A percentile compares a stretch with the other conserved stretches of the same genome.
Evolutionary conservation across 2,797 vertebrate species (phyloP).

Genomic region (Pelobates cultripes): DNA sequence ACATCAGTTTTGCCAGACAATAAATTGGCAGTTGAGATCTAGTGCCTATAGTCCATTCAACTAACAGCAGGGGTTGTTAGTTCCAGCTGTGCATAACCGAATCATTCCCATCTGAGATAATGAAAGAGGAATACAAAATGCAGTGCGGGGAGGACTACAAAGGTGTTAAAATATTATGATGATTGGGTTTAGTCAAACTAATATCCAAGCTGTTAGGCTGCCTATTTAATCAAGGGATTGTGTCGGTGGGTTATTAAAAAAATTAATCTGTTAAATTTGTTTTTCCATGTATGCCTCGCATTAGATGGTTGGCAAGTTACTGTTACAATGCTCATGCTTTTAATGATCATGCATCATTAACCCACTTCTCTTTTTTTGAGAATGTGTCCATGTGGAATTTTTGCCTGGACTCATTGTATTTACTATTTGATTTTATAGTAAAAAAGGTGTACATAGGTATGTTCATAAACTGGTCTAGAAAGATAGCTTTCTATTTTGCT

Average conservation of each 20-base stretch:
- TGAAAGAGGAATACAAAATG: slow-evolving; percentile 66
- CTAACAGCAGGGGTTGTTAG: slow-evolving; percentile 66
- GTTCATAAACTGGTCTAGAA: no score
- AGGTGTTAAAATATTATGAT: slow-evolving; percentile 63
- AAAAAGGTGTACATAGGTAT: no score
- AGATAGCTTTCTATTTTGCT: no score
- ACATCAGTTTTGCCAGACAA: slow-evolving; percentile 55
- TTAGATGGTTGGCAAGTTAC: slow-evolving; percentile 37
- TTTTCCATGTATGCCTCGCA: slow-evolving; percentile 22
- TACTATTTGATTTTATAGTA: no score
- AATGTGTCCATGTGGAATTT: slow-evolving; percentile 21
- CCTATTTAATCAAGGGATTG: slow-evolving; percentile 35
- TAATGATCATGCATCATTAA: slow-evolving; percentile 27
- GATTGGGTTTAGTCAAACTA: slow-evolving; percentile 57
- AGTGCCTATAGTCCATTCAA: slow-evolving; percentile 64
- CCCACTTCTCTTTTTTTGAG: not conserved
- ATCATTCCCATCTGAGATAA: slow-evolving; percentile 69
- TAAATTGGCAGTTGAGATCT: slow-evolving; percentile 61
- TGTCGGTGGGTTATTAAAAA: slow-evolving; percentile 29
- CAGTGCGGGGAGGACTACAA: slow-evolving; percentile 60
- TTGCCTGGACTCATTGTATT: not conserved
- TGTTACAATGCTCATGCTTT: slow-evolving; percentile 27
- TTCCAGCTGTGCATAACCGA: slow-evolving; percentile 65
- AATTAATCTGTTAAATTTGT: slow-evolving; percentile 38
- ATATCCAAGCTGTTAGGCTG: slow-evolving; percentile 30